Evolutionary conservation across 2,888 invertebrate genomes (phyloP).

Genomic region (Rhorus exstirpatorius): DNA sequence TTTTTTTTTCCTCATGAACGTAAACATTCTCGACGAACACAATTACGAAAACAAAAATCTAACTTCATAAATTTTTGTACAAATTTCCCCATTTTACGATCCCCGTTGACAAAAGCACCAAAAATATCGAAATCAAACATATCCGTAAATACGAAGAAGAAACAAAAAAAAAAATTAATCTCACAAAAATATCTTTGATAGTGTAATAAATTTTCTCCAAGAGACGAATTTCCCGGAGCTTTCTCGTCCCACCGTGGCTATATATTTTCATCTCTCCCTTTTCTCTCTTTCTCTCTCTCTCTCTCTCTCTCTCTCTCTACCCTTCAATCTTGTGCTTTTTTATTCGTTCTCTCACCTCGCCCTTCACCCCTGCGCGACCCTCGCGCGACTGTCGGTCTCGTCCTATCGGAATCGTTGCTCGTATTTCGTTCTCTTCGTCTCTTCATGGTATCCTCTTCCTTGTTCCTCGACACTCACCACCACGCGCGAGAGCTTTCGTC

Average conservation of each 20-base stretch:
- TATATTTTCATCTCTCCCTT: constrained; percentile 22
- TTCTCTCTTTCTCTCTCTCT: constrained; percentile 29
- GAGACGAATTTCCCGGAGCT: constrained; percentile 23
- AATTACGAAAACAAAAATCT: too few relatives aligned
- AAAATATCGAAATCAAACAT: neutral
- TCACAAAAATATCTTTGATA: constrained; percentile 53
- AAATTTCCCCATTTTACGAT: too few relatives aligned
- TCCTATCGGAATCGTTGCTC: constrained; percentile 60
- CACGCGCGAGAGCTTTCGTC: constrained; percentile 10
- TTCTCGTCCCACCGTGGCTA: neutral
- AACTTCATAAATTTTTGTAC: too few relatives aligned
- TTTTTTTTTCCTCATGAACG: too few relatives aligned
- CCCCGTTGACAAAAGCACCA: neutral
- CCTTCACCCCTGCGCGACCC: constrained; percentile 38
- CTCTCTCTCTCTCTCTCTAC: constrained; percentile 13
- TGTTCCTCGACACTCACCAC: constrained; percentile 45
- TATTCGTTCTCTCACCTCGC: constrained; percentile 10
- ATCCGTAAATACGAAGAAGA: neutral
- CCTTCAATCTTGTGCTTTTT: constrained; percentile 13
- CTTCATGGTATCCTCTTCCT: constrained; percentile 35
- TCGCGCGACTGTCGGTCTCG: constrained; percentile 28
- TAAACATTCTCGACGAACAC: too few relatives aligned
- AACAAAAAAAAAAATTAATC: constrained; percentile 25
- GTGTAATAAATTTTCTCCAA: constrained; percentile 37
- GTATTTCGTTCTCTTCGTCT: constrained; percentile 1